Conservation (phyloP, 2,888 invertebrate species). For the Lumbricus terrestris region DNA sequence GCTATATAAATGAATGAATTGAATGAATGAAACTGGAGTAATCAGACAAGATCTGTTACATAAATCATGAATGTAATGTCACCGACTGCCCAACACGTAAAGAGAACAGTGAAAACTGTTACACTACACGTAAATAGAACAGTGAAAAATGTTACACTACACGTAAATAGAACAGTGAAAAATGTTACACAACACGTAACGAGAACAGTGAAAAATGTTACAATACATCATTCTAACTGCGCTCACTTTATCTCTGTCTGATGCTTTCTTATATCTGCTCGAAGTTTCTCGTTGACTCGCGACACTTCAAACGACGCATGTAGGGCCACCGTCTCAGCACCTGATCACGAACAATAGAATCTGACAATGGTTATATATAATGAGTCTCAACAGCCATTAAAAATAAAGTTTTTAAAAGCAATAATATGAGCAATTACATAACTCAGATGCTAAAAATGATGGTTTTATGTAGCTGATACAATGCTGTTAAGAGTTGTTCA, state of each 20-base stretch:
- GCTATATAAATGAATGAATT: no score
- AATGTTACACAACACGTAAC: no score
- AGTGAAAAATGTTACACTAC: background rate
- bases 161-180: background rate
- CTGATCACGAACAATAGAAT: background rate
- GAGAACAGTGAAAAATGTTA: background rate
- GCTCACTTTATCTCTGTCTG: background rate
- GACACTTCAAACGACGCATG: constrained; percentile 12
- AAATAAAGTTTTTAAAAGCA: no score
- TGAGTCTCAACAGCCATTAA: no score
- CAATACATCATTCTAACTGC: background rate
- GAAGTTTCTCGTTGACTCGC: constrained; percentile 6
- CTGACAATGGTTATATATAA: no score
- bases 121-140: background rate
- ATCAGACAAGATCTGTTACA: no score
- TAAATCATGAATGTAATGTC: no score
- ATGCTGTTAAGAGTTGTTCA: no score
- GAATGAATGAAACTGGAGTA: background rate
- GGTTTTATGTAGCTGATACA: no score
- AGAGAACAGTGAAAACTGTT: background rate
- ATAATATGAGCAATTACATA: no score
- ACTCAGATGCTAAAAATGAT: no score
- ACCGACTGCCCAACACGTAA: no score
- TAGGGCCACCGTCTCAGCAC: background rate
- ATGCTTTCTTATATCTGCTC: background rate